phyloP scores from a whole-genome alignment of 2,797 vertebrate species.

The Notolabrus celidotus region DNA sequence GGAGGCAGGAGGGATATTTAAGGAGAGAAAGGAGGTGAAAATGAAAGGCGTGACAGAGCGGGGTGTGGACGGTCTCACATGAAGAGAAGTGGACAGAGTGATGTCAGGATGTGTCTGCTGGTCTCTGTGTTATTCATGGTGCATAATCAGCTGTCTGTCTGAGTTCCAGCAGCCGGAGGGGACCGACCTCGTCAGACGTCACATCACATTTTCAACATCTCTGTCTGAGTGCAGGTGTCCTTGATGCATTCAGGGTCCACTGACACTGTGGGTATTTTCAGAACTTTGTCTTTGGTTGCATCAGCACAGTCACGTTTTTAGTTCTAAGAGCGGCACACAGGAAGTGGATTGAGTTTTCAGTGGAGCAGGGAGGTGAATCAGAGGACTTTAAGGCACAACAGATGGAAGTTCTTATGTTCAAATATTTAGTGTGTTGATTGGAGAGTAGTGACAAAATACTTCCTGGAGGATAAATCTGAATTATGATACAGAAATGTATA shows the following conservation, averaged over 20 bases:
- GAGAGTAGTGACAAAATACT: background rate
- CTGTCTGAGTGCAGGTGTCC: constrained; percentile 24
- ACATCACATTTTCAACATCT: constrained; percentile 49
- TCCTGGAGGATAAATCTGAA: too few relatives aligned
- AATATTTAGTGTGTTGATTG: background rate
- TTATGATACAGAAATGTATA: too few relatives aligned
- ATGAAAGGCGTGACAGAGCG: constrained; percentile 12
- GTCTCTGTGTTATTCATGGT: constrained; percentile 48
- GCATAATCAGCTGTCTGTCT: constrained; percentile 65
- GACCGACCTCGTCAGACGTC: constrained; percentile 56
- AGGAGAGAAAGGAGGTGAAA: constrained; percentile 51
- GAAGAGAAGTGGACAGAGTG: constrained; percentile 13
- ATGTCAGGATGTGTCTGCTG: constrained; percentile 43
- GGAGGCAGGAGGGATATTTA: constrained; percentile 39
- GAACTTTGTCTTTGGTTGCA: constrained; percentile 9
- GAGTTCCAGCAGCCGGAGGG: constrained; percentile 37
- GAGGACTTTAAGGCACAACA: background rate
- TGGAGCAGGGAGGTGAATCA: background rate
- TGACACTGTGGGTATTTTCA: background rate
- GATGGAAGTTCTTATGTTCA: background rate
- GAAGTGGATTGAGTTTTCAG: background rate
- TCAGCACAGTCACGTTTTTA: background rate
- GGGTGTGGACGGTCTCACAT: constrained; percentile 1
- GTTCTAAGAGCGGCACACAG: background rate
- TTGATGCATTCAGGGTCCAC: constrained; percentile 1